Conservation (phyloP, 2,797 vertebrate species). For the Geotrypetes seraphini region DNA sequence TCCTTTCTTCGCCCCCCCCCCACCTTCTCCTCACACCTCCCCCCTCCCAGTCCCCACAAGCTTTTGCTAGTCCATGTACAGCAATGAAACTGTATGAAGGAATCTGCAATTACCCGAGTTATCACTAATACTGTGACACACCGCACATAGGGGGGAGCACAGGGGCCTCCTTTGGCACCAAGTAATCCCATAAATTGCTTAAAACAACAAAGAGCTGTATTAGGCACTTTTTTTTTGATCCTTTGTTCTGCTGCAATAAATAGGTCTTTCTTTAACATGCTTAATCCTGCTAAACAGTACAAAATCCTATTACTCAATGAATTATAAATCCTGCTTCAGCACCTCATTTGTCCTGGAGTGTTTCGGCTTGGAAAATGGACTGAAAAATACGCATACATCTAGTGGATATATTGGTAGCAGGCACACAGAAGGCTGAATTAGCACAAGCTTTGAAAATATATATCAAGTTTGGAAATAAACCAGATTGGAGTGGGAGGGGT, state of each 20-base stretch:
- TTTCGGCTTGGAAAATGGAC: conserved; percentile 35
- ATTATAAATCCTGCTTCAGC: conserved; percentile 65
- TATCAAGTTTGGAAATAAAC: too few species aligned
- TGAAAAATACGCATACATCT: too few species aligned
- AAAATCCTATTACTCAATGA: conserved; percentile 77
- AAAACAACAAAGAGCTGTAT: conserved; percentile 35
- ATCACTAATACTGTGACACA: conserved; percentile 19
- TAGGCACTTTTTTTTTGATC: conserved; percentile 39
- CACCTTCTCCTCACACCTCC: conserved; percentile 6
- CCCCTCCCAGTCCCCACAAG: conserved; percentile 17
- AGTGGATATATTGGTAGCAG: too few species aligned
- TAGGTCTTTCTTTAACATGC: conserved; percentile 69
- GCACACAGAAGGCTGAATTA: too few species aligned
- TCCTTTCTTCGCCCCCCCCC: conserved; percentile 17
- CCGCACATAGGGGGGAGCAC: conserved; percentile 18
- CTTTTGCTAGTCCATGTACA: conserved; percentile 45
- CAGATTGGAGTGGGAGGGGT: too few species aligned
- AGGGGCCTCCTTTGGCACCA: conserved; percentile 16
- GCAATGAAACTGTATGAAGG: conserved; percentile 38
- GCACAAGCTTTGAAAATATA: too few species aligned
- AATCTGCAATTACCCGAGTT: conserved; percentile 44
- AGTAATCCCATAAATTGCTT: conserved; percentile 51
- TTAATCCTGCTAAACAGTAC: conserved; percentile 77
- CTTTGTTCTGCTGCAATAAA: conserved; percentile 62
- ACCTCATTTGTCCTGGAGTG: conserved; percentile 42